phyloP scores from a whole-genome alignment of 2,797 vertebrate genomes.

The Argyrosomus regius region DNA sequence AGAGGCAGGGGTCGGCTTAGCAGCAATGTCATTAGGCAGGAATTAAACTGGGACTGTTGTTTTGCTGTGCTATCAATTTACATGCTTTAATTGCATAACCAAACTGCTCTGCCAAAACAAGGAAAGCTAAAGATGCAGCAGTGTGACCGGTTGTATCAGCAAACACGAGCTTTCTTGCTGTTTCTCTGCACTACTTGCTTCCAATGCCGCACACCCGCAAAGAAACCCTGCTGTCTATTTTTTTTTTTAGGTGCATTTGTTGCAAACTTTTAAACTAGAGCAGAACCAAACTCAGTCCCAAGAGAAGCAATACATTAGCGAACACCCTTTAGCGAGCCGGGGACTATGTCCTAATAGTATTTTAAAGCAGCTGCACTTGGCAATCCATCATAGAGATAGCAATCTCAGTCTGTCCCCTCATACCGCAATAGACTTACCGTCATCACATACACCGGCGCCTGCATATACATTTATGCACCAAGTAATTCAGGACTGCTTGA shows the following conservation, averaged over 20 bases:
- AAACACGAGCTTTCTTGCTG: conserved; percentile 18
- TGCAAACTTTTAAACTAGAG: conserved; percentile 70
- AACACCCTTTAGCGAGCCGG: conserved; percentile 60
- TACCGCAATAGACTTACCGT: conserved; percentile 49
- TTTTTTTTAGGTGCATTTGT: conserved; percentile 41
- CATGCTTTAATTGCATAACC: conserved; percentile 81
- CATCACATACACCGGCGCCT: conserved; percentile 48
- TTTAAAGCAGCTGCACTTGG: conserved; percentile 73
- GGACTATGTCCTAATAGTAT: conserved; percentile 74
- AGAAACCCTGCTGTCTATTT: conserved; percentile 33
- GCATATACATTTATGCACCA: conserved; percentile 43
- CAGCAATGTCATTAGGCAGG: conserved; percentile 79
- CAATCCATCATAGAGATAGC: conserved; percentile 86
- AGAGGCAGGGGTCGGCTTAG: conserved; percentile 80
- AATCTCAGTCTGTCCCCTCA: conserved; percentile 68
- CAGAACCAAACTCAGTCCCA: conserved; percentile 67
- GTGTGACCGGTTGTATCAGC: conserved; percentile 33
- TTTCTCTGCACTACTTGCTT: conserved; percentile 16
- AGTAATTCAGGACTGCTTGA: conserved; percentile 19
- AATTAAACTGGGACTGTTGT: conserved; percentile 83
- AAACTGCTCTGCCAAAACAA: conserved; percentile 68
- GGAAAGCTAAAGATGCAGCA: conserved; percentile 46
- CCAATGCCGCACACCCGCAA: conserved; percentile 16
- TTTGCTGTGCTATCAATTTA: conserved; percentile 81
- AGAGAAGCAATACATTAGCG: conserved; percentile 65